A percentile compares a stretch with the other conserved stretches of the same genome.
Conservation (phyloP, 2,888 invertebrate species). For the Nysson spinosus region DNA sequence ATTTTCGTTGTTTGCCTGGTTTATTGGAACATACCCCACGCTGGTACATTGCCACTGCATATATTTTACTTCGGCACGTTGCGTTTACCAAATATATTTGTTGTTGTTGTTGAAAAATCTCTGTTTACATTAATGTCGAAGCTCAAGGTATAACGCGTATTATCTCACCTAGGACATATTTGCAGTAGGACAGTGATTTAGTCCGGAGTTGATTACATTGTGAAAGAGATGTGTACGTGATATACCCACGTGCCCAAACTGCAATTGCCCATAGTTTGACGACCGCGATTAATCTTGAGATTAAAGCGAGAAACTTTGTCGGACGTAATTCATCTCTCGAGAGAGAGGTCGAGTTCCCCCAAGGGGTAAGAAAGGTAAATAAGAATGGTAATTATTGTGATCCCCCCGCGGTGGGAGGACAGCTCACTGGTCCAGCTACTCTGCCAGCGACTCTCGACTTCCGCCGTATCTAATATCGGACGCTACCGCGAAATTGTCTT, state of each 20-base stretch:
- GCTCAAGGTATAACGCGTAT: no score
- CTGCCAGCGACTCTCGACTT: slow-evolving; percentile 57
- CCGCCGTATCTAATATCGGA: slow-evolving; percentile 62
- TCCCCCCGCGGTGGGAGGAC: slow-evolving; percentile 68
- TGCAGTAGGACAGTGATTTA: no score
- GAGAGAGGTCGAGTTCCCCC: slow-evolving; percentile 35
- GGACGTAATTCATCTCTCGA: slow-evolving; percentile 63
- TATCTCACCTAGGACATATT: no score
- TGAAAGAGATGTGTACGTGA: no score
- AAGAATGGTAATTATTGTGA: slow-evolving; percentile 74
- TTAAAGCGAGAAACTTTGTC: slow-evolving; percentile 63
- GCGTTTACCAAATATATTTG: no score
- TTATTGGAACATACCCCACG: no score
- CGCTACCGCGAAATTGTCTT: slow-evolving; percentile 64
- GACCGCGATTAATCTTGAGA: slow-evolving; percentile 65
- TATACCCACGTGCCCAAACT: slow-evolving; percentile 59
- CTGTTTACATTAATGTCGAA: no score
- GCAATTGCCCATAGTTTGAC: slow-evolving; percentile 45
- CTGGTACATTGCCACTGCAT: no score
- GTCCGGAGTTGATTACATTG: no score
- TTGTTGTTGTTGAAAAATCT: no score
- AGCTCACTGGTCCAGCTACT: slow-evolving; percentile 66
- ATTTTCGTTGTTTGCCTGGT: slow-evolving; percentile 66
- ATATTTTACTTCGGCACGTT: no score
- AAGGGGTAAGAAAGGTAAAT: slow-evolving; percentile 57